Evolutionary conservation across 2,888 invertebrate species (phyloP), one percentile per base, ranked within the genome.

Genomic region (Leistus spinibarbis): DNA sequence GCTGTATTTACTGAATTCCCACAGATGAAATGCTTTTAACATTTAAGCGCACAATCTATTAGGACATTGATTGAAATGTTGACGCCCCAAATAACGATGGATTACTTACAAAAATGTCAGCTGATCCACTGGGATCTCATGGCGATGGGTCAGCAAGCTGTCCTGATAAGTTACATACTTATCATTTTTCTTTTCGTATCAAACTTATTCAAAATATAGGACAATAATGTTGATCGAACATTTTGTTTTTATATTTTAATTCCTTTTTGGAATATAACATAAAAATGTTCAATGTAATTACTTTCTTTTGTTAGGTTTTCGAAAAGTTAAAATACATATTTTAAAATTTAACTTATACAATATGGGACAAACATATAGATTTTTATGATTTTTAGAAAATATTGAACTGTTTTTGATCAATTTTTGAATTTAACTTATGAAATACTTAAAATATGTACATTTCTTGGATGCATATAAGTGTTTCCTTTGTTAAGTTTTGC

Each of bases 61-160:
- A 68, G n/a, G 66, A 54, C 23, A 54, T 54, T 56, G 27, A 57
- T 24, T 72, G 72, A 56, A 24, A 72, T 22, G 23, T 16, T 16
- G 67, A 24, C 53, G 60, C 24, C 20, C 24, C 9, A 40, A 20
- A 72, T 62, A 73, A 68, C 22, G 13, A 5, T 40, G 17, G 24
- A 64, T 62, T 74, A 74, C 74, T 74, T 74, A 74, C 74, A 74
- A 74, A 67, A 67, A 74, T 17, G 74, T 74, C 67, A 74, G 74
- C 60, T 74, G 74, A 74, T 67, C 74, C 53, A 54, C 74, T 24
- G 74, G 74, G n/a, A 60, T 68, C 62, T 74, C 74, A 62, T 40
- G 67, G 16, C 74, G 74, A 60, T 74, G 74, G 67, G 67, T 22
- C 74, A 74, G 67, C 67, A 74, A 54, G 53, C 60, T 40, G 13